Evolutionary conservation across 2,888 invertebrate genomes (phyloP).

Genomic region (Aphodius sticticus): DNA sequence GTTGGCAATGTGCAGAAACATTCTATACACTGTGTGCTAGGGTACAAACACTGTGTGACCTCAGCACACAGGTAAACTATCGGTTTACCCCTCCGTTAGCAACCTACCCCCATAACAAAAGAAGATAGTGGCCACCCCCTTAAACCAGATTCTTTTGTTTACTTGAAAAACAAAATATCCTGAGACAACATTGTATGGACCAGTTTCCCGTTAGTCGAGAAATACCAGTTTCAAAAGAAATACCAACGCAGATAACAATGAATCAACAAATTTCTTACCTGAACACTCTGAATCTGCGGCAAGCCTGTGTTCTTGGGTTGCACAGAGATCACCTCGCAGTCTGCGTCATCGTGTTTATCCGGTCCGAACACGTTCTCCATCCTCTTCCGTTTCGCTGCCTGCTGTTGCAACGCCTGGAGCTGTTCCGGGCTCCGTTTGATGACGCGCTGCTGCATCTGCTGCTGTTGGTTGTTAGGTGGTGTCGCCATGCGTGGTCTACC

Average conservation of each 20-base stretch:
- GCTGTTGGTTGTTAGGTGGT: constrained; percentile 27
- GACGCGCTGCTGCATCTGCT: constrained; percentile 36
- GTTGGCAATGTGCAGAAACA: no score
- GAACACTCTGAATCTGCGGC: constrained; percentile 78
- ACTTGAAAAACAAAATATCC: no score
- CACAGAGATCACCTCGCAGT: constrained; percentile 78
- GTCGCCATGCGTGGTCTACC: constrained; percentile 44
- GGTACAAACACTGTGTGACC: no score
- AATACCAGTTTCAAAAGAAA: not conserved
- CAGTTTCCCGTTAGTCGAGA: no score
- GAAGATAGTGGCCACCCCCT: no score
- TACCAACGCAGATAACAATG: constrained; percentile 6
- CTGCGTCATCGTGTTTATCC: constrained; percentile 76
- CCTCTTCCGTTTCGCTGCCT: constrained; percentile 60
- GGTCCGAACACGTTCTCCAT: constrained; percentile 70
- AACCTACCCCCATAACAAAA: no score
- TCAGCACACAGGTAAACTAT: no score
- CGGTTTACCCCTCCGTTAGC: no score
- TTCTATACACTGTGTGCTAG: no score
- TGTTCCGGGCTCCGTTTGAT: constrained; percentile 52
- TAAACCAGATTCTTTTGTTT: no score
- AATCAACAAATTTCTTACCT: constrained; percentile 59
- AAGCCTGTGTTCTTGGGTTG: constrained; percentile 75
- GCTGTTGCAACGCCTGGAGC: constrained; percentile 47
- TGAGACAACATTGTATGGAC: no score